Base-by-base conservation (phyloP, 2,797 vertebrate genomes). In the Parotocinclus haroldoi region DNA sequence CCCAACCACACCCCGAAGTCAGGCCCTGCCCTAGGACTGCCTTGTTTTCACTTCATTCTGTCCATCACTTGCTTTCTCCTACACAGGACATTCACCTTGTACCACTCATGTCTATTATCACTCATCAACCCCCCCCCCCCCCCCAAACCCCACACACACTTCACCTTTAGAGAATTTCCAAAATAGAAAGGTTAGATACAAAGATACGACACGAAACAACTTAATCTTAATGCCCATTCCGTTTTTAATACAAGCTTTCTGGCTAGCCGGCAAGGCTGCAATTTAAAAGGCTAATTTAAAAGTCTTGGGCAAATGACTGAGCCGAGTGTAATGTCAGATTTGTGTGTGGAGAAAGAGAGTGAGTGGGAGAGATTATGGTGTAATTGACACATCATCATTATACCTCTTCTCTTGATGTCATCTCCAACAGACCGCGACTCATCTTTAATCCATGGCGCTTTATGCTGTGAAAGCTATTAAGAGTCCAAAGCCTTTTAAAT, bases 1-100 rank as follows among this genome's bases (percentile, higher is more conserved):
- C 78, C 78, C 82, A 82, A 84, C 83, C 89, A 85, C 88, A 86
- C 89, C 90, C 87, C 84, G 84, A 65, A 10, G 13, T 56, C 63
- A 51, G 75, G 69, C 68, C 73, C 56, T 52, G 44, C 76, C 86
- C 79, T 53, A 61, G 46, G 54, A 56, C 58, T 58, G 61, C 58
- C 58, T 64, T 46, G 54, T 55, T 38, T 52, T 51, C 44, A n/a
- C 17, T 17, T 45, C 40, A 3, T 51, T 19, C 40, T 50, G 53
- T 54, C 7, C 7, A 52, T 44, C 48, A 39, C 36, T 58, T 48
- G 39, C 51, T 61, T 45, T 37, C 61, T 52, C 42, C 37, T 36
- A 36, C 14, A 9, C 37, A 44, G 39, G 12, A 10, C 46, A 27
- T 53, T 58, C 27, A 9, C 37, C 38, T 37, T 40, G 7, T 48